phyloP scores from a whole-genome alignment of 2,888 invertebrate species.

The Limnephilus marmoratus region DNA sequence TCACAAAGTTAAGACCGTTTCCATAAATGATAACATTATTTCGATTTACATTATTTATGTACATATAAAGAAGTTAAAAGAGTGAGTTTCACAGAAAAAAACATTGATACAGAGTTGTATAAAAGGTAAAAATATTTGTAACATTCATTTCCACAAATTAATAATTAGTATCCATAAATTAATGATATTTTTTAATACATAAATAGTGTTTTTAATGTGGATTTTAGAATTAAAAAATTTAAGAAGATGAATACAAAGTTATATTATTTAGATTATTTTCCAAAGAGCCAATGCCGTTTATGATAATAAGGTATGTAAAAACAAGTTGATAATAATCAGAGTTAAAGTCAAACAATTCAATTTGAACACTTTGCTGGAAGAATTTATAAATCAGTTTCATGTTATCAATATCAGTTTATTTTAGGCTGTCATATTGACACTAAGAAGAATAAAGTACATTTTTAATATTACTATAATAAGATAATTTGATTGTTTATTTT shows the following conservation, averaged over 20 bases:
- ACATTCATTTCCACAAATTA: background rate
- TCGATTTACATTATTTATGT: background rate
- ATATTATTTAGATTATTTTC: background rate
- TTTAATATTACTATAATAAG: background rate
- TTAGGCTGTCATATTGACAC: background rate
- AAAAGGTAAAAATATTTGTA: background rate
- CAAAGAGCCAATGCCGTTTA: background rate
- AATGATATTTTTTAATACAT: background rate
- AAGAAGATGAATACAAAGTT: background rate
- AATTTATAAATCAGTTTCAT: background rate
- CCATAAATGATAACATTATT: background rate
- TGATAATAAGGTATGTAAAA: background rate
- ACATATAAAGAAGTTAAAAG: background rate
- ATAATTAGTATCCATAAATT: background rate
- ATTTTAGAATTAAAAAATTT: background rate
- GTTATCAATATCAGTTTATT: background rate
- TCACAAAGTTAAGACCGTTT: background rate
- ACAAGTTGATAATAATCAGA: background rate
- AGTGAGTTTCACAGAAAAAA: background rate
- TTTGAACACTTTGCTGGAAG: background rate
- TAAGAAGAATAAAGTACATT: background rate
- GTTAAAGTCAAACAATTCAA: background rate
- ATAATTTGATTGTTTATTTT: background rate
- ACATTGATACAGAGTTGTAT: background rate
- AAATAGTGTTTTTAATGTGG: background rate